phyloP scores from a whole-genome alignment of 2,888 invertebrate species.

The Embidobia sp. region DNA sequence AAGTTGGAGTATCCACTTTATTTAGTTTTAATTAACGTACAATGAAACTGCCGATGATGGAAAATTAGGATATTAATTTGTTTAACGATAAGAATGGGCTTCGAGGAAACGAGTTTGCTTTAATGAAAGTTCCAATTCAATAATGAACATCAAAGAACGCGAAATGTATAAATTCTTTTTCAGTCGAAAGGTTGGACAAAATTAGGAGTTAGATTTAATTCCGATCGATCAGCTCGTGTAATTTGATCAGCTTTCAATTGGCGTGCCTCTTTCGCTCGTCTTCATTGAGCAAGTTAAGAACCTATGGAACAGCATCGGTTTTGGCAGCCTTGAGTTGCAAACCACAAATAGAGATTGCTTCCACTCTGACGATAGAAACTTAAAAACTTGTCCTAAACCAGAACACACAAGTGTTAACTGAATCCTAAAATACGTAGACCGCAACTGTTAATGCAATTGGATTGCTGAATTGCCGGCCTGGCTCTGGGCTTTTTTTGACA shows the following conservation, averaged over 20 bases:
- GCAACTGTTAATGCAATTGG: slow-evolving; percentile 57
- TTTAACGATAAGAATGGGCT: neutral
- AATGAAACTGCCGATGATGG: no score
- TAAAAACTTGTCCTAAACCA: slow-evolving; percentile 59
- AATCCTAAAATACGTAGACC: slow-evolving; percentile 60
- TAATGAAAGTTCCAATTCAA: slow-evolving; percentile 5
- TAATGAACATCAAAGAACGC: slow-evolving; percentile 23
- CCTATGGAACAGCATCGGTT: slow-evolving; percentile 58
- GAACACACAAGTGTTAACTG: slow-evolving; percentile 61
- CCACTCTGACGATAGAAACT: slow-evolving; percentile 52
- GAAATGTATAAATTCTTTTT: slow-evolving; percentile 23
- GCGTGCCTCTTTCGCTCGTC: slow-evolving; percentile 16
- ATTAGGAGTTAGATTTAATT: slow-evolving; percentile 60
- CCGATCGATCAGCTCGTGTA: slow-evolving; percentile 50
- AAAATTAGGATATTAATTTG: neutral
- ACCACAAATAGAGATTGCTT: slow-evolving; percentile 63
- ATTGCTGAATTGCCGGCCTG: slow-evolving; percentile 26
- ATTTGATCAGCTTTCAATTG: slow-evolving; percentile 61
- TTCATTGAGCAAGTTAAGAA: slow-evolving; percentile 59
- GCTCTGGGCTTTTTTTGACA: slow-evolving; percentile 22
- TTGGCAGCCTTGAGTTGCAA: slow-evolving; percentile 60
- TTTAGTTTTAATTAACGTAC: no score
- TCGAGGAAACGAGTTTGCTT: neutral
- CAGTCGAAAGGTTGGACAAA: slow-evolving; percentile 28
- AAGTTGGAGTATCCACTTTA: no score